These are phyloP conservation scores for Enteromius anoplus DNA, from an alignment of 2,797 vertebrate genomes.

Conservation along the genomic window DNA sequence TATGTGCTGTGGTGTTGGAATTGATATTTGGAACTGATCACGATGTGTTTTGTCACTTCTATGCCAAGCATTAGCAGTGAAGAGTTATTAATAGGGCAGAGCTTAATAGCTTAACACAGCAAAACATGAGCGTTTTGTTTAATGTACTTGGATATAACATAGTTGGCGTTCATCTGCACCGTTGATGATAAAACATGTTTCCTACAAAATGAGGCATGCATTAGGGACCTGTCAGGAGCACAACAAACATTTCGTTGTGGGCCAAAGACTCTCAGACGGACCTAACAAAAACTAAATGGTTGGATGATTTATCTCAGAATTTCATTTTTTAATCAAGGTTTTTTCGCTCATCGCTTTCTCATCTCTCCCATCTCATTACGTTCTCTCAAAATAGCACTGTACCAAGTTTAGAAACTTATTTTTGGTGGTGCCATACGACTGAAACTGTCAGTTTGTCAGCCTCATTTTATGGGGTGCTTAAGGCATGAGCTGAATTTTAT, in stretches of 20 bases:
- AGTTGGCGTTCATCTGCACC: background rate
- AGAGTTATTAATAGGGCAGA: conserved; percentile 38
- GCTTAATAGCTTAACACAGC: conserved; percentile 48
- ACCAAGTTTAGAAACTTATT: conserved; percentile 47
- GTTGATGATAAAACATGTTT: background rate
- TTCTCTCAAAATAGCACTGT: conserved; percentile 38
- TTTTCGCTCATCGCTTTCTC: background rate
- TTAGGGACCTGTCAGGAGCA: conserved; percentile 2
- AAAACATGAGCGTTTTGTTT: conserved; percentile 45
- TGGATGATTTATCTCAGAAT: background rate
- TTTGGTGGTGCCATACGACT: conserved; percentile 44
- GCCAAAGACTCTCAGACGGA: background rate
- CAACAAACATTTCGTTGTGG: background rate
- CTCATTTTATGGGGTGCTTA: conserved; percentile 50
- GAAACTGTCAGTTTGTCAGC: conserved; percentile 57
- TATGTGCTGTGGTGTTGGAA: conserved; percentile 42
- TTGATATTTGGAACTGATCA: conserved; percentile 35
- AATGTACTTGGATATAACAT: conserved; percentile 36
- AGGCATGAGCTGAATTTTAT: conserved; percentile 59
- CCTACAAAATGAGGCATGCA: conserved; percentile 7
- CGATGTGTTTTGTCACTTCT: conserved; percentile 39
- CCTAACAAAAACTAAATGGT: conserved; percentile 3
- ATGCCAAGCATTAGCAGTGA: conserved; percentile 41
- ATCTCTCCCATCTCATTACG: conserved; percentile 19
- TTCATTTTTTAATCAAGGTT: conserved; percentile 5